phyloP scores from a whole-genome alignment of 2,797 vertebrate genomes.

The Sarcophilus harrisii region DNA sequence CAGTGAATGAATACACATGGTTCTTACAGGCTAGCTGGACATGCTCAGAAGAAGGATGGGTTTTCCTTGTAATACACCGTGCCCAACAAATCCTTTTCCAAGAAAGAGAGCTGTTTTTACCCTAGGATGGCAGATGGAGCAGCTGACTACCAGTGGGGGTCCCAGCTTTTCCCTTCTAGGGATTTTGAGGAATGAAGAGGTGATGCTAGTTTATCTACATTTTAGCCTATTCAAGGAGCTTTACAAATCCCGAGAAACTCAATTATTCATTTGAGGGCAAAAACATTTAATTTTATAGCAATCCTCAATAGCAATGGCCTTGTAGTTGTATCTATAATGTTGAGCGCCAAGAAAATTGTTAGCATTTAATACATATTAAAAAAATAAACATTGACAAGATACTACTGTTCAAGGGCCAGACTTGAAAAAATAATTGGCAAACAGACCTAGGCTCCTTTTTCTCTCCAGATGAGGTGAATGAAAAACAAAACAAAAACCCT shows the following conservation, averaged over 20 bases:
- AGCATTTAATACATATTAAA: constrained; percentile 21
- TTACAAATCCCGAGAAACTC: constrained; percentile 29
- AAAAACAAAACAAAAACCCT: background rate
- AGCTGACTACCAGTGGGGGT: constrained; percentile 75
- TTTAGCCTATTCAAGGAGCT: constrained; percentile 66
- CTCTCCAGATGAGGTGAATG: background rate
- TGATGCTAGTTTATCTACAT: constrained; percentile 75
- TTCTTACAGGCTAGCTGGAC: background rate
- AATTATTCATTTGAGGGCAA: constrained; percentile 22
- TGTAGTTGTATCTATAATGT: constrained; percentile 35
- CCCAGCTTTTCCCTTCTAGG: constrained; percentile 72
- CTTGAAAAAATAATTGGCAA: constrained; percentile 52
- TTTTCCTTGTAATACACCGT: constrained; percentile 45
- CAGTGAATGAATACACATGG: background rate
- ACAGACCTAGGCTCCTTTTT: constrained; percentile 3
- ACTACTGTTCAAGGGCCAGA: constrained; percentile 44
- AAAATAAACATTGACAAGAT: constrained; percentile 7
- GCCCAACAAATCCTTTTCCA: constrained; percentile 77
- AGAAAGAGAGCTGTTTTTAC: constrained; percentile 77
- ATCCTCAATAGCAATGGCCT: constrained; percentile 28
- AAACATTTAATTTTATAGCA: constrained; percentile 62
- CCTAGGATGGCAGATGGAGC: constrained; percentile 76
- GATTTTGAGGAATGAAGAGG: constrained; percentile 75
- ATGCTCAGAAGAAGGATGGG: constrained; percentile 35
- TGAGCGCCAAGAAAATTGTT: constrained; percentile 18